Conservation (phyloP, 2,888 invertebrate species). For the Hydrotaea cyrtoneurina region DNA sequence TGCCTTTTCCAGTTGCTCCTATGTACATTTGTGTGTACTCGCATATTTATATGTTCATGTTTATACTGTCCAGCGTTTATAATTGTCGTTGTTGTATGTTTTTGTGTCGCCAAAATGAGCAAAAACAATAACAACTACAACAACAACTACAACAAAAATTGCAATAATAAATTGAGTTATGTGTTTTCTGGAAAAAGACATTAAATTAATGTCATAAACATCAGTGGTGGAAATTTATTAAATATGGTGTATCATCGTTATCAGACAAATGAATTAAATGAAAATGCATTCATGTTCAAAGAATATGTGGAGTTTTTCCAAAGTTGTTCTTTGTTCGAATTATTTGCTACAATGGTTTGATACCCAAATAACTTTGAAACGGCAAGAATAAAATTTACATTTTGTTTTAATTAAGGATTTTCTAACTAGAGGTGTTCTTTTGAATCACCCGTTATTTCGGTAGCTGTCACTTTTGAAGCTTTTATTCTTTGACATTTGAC, state of each 20-base stretch:
- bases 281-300: neutral
- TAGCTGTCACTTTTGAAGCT: too few species aligned
- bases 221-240: conserved; percentile 65
- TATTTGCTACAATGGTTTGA: neutral
- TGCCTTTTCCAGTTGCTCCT: neutral
- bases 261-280: conserved; percentile 37
- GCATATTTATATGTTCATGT: conserved; percentile 1
- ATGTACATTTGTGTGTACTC: neutral
- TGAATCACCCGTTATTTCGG: too few species aligned
- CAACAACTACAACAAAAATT: neutral
- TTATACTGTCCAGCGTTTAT: neutral
- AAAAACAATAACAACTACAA: neutral
- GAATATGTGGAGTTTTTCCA: neutral
- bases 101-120: conserved; percentile 27
- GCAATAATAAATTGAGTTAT: conserved; percentile 64
- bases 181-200: conserved; percentile 61
- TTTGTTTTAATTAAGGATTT: too few species aligned
- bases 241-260: conserved; percentile 37
- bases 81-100: conserved; percentile 47
- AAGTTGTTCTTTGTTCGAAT: neutral
- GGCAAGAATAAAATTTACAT: too few species aligned
- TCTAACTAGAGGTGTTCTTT: too few species aligned
- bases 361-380: too few species aligned
- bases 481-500: too few species aligned
- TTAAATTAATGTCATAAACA: conserved; percentile 68